A percentile compares a stretch with the other conserved stretches of the same genome.
These are phyloP conservation scores for Pogonognathellus flavescens DNA, from an alignment of 1,140 invertebrate species.

Conservation along the genomic window DNA sequence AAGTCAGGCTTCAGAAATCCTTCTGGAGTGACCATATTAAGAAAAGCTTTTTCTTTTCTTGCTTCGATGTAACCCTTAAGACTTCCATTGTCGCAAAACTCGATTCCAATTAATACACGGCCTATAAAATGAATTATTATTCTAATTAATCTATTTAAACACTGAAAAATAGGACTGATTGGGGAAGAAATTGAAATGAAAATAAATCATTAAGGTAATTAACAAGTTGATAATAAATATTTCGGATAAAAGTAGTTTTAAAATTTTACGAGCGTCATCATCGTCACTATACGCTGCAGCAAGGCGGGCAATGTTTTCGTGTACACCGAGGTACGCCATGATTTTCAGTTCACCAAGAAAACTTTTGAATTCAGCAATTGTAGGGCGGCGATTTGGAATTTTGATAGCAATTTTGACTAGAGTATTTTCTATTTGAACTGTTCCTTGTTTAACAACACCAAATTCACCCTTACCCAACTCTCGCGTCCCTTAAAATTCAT, in stretches of 20 bases:
- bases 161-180: no score
- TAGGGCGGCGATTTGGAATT: conserved; percentile 28
- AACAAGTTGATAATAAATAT: no score
- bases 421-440: background rate
- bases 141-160: no score
- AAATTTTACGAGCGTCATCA: background rate
- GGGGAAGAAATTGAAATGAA: no score
- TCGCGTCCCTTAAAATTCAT: background rate
- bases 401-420: conserved; percentile 55
- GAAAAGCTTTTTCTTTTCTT: background rate
- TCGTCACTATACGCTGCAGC: conserved; percentile 54
- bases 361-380: conserved; percentile 39
- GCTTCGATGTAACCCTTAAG: background rate
- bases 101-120: background rate
- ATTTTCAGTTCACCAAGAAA: conserved; percentile 61
- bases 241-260: no score
- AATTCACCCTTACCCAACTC: conserved; percentile 23
- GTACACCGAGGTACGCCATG: conserved; percentile 56
- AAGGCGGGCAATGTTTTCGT: conserved; percentile 58
- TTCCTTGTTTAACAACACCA: conserved; percentile 39
- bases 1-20: background rate
- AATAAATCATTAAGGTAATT: no score
- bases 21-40: background rate
- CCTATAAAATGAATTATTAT: background rate
- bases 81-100: conserved; percentile 39